These are phyloP conservation scores for Chiroxiphia lanceolata DNA, from an alignment of 2,797 vertebrate genomes.

Conservation along the genomic window DNA sequence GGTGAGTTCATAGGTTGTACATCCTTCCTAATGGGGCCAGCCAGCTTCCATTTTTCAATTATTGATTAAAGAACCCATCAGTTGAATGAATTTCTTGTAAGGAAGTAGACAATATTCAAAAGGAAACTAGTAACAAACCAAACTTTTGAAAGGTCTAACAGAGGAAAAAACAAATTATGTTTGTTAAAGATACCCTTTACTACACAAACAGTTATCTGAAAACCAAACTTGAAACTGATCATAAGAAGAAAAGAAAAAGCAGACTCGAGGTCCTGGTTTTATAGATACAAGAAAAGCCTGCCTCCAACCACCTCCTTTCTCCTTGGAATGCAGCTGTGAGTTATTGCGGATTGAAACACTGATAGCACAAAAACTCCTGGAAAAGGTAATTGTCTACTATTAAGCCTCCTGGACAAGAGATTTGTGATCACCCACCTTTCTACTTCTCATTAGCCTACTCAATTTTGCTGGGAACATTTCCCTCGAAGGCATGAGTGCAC, in stretches of 20 bases:
- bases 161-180: not conserved
- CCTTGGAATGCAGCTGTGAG: not conserved
- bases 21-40: not conserved
- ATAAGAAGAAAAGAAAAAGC: not conserved
- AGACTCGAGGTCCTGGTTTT: not conserved
- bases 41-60: not conserved
- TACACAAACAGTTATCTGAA: not conserved
- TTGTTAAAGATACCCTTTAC: not conserved
- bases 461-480: not conserved
- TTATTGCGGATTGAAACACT: not conserved
- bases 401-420: not conserved
- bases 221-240: not conserved
- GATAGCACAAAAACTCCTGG: not conserved
- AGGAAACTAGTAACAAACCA: not conserved
- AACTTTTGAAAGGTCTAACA: not conserved
- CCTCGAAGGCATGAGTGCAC: not conserved
- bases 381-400: not conserved
- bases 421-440: not conserved
- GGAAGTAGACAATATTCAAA: not conserved
- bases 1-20: not conserved
- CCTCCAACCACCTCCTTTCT: not conserved
- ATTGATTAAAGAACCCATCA: not conserved
- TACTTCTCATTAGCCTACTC: not conserved
- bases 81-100: not conserved
- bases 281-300: not conserved